Base-by-base conservation (phyloP, 2,888 invertebrate genomes). In the Epistrophe grossulariae region DNA sequence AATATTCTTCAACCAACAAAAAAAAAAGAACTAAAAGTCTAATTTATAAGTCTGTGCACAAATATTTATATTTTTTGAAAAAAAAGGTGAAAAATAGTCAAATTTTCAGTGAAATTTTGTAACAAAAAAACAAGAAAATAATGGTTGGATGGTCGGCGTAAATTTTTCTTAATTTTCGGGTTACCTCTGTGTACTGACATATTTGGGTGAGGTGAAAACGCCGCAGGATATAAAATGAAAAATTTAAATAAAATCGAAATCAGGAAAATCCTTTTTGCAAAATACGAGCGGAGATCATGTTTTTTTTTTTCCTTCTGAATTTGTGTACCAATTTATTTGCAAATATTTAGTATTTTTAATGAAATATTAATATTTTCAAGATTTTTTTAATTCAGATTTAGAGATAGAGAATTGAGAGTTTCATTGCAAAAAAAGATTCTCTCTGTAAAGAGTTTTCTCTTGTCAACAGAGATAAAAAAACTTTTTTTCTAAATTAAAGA, bases 371-470 rank as follows among this genome's bases (percentile, higher is more conserved):
- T n/a, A 38, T 40, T 70, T 70, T 50, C 19, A 15, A 24, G 17
- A 38, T 11, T 57, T 62, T 55, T 40, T 40, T n/a, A 1, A 10
- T 50, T 81, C 19, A 50, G 13, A 40, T 38, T 45, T n/a, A n/a
- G 68, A 74, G 71, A 79, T 76, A 74, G 57, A 73, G 64, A 84
- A 79, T 64, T 48, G 40, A 71, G 71, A 71, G 71, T 74, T 70
- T 73, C 43, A 9, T 55, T 52, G 31, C 10, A n/a, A 38, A 11
- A 5, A 24, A n/a, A 40, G 2, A 11, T 70, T 71, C 28, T 60
- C 17, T 13, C 52, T 13, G 45, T 11, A 48, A 62, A 38, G 11
- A 59, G n/a, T 66, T 71, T 64, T 76, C 76, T 79, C 76, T 76
- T 76, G 57, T 78, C 73, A 72, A 57, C 45, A 59, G 71, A 73